phyloP scores from a whole-genome alignment of 2,888 invertebrate genomes.

The Trissolcus japonicus region DNA sequence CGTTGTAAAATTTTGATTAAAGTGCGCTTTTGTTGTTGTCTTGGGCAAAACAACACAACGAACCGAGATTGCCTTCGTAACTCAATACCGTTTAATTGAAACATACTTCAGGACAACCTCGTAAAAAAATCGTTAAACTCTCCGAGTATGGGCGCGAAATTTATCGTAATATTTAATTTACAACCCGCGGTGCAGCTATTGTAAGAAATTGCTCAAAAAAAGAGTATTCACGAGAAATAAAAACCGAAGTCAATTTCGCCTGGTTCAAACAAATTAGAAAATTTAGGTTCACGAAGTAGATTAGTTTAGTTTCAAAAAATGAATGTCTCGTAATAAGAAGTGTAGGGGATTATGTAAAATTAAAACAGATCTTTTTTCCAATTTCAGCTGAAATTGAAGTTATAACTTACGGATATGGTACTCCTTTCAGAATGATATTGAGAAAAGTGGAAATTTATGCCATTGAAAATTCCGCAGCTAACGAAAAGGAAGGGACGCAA shows the following conservation, averaged over 20 bases:
- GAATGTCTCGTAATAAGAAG: conserved; percentile 5
- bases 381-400: too few relatives aligned
- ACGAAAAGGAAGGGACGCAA: too few relatives aligned
- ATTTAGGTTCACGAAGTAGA: conserved; percentile 8
- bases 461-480: too few relatives aligned
- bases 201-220: conserved; percentile 13
- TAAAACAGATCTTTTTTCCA: too few relatives aligned
- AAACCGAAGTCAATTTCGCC: conserved; percentile 7
- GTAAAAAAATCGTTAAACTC: conserved; percentile 55
- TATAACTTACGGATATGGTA: too few relatives aligned
- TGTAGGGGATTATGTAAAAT: conserved; percentile 2
- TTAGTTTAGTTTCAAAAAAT: conserved; percentile 5
- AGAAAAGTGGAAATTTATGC: too few relatives aligned
- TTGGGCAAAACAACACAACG: conserved; percentile 50
- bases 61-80: conserved; percentile 66
- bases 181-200: conserved; percentile 1
- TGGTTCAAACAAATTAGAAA: conserved; percentile 1
- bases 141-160: conserved; percentile 40
- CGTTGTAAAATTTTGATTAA: conserved; percentile 54
- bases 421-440: too few relatives aligned
- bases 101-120: conserved; percentile 63
- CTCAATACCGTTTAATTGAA: conserved; percentile 67
- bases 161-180: conserved; percentile 49
- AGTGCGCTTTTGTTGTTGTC: conserved; percentile 40
- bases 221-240: not conserved